phyloP scores from a whole-genome alignment of 2,113 vertebrate genomes.

The Coptodon rendalli region DNA sequence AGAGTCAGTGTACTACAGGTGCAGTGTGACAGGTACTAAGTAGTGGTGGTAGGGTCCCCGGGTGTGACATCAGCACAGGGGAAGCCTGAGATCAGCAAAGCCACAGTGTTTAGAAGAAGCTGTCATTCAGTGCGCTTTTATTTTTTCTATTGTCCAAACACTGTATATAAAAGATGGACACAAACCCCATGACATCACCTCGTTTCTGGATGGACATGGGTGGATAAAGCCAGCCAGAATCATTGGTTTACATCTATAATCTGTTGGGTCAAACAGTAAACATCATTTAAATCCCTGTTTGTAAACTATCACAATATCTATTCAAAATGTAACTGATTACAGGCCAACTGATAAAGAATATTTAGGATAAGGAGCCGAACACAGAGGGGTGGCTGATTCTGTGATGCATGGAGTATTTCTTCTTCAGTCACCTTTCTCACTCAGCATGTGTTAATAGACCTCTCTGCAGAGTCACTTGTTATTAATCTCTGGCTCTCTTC shows the following conservation, averaged over 20 bases:
- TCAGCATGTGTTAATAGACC: not conserved
- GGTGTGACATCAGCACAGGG: not conserved
- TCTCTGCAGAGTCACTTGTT: not conserved
- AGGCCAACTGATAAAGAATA: not conserved
- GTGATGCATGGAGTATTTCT: accelerated
- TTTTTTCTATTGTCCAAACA: not conserved
- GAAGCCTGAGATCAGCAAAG: not conserved
- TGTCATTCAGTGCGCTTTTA: accelerated
- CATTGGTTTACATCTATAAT: not conserved
- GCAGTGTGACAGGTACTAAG: not conserved
- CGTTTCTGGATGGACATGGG: not conserved
- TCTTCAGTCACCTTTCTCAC: not conserved
- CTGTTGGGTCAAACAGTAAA: not conserved
- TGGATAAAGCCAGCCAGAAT: accelerated
- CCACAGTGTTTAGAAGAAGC: not conserved
- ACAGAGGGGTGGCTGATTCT: not conserved
- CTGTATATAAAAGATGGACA: not conserved
- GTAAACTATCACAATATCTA: not conserved
- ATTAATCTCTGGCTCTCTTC: not conserved
- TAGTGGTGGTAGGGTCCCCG: not conserved
- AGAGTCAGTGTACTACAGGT: not conserved
- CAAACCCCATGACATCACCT: not conserved
- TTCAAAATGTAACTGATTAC: not conserved
- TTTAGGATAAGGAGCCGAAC: not conserved
- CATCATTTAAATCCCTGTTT: not conserved